phyloP scores from a whole-genome alignment of 1,140 invertebrate species.

The Zeugodacus cucurbitae region DNA sequence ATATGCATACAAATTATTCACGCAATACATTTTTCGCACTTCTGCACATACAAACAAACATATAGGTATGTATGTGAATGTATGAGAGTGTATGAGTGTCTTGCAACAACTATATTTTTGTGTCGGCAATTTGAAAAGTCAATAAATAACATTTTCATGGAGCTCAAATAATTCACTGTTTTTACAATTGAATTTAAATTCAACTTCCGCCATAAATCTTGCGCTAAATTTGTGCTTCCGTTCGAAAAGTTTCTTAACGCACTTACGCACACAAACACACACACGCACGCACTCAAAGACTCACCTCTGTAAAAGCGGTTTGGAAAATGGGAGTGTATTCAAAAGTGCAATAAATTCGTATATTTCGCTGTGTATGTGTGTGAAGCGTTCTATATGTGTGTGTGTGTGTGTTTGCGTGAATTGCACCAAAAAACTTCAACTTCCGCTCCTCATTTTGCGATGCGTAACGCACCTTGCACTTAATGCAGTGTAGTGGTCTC shows the following conservation, averaged over 20 bases:
- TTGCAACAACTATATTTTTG: not conserved
- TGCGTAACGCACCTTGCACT: not conserved
- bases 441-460: constrained; percentile 6
- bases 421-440: not conserved
- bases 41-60: not conserved
- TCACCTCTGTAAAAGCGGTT: not conserved
- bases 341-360: constrained; percentile 16
- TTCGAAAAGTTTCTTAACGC: constrained; percentile 2
- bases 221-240: constrained; percentile 32
- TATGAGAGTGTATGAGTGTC: no score
- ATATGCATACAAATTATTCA: not conserved
- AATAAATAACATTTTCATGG: constrained; percentile 5
- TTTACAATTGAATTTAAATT: constrained; percentile 39
- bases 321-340: not conserved
- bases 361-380: not conserved
- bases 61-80: no score
- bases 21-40: no score
- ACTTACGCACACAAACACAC: not conserved
- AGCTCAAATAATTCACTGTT: constrained; percentile 27
- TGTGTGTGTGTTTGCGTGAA: not conserved
- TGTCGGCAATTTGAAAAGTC: not conserved
- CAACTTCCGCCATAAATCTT: constrained; percentile 35
- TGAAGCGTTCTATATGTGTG: not conserved
- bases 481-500: not conserved
- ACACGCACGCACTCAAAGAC: not conserved